phyloP scores from a whole-genome alignment of 2,797 vertebrate genomes.

The Oryzias dopingdopingensis region DNA sequence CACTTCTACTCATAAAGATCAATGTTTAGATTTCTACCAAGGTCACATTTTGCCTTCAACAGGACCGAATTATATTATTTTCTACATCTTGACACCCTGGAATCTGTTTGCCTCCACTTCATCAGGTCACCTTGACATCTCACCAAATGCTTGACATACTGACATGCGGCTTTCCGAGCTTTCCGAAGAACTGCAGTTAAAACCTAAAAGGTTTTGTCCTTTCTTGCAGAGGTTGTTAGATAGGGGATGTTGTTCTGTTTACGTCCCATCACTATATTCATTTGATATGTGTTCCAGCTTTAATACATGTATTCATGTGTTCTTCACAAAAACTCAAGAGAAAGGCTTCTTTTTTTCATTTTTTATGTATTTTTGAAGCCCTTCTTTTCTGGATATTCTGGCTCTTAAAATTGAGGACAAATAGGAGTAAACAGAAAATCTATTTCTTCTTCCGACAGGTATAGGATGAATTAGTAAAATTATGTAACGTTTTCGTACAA shows the following conservation, averaged over 20 bases:
- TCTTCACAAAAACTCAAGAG: background rate
- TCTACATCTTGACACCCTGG: background rate
- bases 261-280: background rate
- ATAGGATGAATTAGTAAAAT: constrained; percentile 36
- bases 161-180: constrained; percentile 21
- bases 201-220: constrained; percentile 11
- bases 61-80: background rate
- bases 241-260: background rate
- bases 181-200: constrained; percentile 13
- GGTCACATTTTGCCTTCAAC: background rate
- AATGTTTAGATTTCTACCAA: background rate
- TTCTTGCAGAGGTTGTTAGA: constrained; percentile 16
- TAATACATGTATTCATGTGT: background rate
- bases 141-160: constrained; percentile 30
- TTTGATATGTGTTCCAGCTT: constrained; percentile 15
- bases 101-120: constrained; percentile 13
- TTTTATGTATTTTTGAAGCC: background rate
- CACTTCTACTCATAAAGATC: background rate
- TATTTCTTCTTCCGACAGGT: constrained; percentile 23
- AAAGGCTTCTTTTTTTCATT: no score
- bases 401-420: constrained; percentile 7
- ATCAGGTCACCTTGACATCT: constrained; percentile 49
- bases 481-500: constrained; percentile 28
- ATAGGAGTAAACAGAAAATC: constrained; percentile 23
- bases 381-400: constrained; percentile 20